Conservation (phyloP, 2,113 vertebrate species). For the Guaruba guarouba region DNA sequence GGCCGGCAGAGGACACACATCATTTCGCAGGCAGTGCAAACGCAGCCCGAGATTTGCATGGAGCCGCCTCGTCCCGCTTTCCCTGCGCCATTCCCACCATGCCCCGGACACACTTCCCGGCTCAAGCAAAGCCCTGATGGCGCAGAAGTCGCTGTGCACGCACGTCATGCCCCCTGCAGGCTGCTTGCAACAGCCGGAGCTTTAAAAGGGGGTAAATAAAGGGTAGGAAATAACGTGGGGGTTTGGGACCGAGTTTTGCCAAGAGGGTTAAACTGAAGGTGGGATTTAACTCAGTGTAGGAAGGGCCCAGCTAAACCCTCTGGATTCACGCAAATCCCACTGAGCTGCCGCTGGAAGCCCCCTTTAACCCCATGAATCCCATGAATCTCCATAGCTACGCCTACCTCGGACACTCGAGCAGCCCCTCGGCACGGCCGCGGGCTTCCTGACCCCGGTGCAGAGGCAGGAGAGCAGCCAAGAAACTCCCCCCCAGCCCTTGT, state of each 20-base stretch:
- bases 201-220: not conserved
- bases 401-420: not conserved
- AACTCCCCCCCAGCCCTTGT: rapidly evolving
- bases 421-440: not conserved
- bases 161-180: not conserved
- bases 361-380: rapidly evolving
- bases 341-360: not conserved
- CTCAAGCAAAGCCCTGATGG: not conserved
- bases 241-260: not conserved
- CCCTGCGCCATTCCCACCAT: not conserved
- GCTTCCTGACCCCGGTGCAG: not conserved
- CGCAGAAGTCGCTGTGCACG: not conserved
- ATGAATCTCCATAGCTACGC: rapidly evolving
- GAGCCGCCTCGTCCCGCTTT: rapidly evolving
- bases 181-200: not conserved
- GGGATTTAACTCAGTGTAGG: not conserved
- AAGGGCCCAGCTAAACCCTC: not conserved
- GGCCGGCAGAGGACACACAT: rapidly evolving
- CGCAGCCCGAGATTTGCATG: rapidly evolving
- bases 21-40: rapidly evolving
- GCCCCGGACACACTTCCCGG: not conserved
- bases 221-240: rapidly evolving
- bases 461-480: rapidly evolving
- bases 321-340: not conserved
- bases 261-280: not conserved